Evolutionary conservation across 2,888 invertebrate genomes (phyloP).

Genomic region (Eilema caniola): DNA sequence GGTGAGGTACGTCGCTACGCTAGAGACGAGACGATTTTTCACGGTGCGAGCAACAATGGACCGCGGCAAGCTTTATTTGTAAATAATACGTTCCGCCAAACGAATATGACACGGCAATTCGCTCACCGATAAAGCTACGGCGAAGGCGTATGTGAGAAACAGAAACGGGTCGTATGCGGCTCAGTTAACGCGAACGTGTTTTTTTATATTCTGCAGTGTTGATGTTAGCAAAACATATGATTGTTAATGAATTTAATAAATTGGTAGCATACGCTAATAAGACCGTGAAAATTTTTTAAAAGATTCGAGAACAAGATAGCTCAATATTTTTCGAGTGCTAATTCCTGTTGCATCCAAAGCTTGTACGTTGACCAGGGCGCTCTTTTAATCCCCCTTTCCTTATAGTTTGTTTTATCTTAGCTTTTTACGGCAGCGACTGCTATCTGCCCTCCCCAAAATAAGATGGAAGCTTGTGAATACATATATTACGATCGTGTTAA

Average conservation of each 20-base stretch:
- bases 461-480: too few relatives aligned
- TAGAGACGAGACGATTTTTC: conserved; percentile 70
- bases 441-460: too few relatives aligned
- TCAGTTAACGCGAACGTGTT: conserved; percentile 19
- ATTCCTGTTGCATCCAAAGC: not conserved
- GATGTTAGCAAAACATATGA: not conserved
- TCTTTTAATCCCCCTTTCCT: too few relatives aligned
- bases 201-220: conserved; percentile 1
- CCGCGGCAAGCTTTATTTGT: conserved; percentile 79
- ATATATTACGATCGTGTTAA: too few relatives aligned
- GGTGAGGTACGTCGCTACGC: conserved; percentile 65
- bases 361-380: not conserved
- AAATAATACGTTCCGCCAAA: conserved; percentile 78
- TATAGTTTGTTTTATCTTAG: not conserved
- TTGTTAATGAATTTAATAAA: not conserved
- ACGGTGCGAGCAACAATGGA: conserved; percentile 72
- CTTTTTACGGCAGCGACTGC: not conserved
- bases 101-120: conserved; percentile 77
- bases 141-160: conserved; percentile 39
- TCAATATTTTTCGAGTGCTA: not conserved
- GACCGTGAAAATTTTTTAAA: not conserved
- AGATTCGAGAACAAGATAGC: not conserved
- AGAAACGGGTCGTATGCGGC: conserved; percentile 30
- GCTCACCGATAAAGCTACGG: conserved; percentile 60
- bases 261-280: not conserved